Base-by-base conservation (phyloP, 2,888 invertebrate species). In the Meiosimyza decipiens region DNA sequence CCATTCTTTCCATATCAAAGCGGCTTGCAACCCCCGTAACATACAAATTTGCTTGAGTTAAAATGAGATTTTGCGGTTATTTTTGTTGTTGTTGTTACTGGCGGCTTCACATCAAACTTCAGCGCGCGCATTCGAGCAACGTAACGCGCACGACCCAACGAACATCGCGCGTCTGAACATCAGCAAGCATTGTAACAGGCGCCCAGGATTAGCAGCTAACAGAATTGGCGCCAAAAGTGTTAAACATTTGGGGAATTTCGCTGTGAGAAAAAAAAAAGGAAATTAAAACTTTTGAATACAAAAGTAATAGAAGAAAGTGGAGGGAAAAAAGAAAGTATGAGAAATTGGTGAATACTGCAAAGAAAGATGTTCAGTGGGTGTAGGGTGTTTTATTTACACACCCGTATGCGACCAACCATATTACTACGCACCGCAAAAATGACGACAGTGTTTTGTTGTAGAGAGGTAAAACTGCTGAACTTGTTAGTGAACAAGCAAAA, bases 101-200 rank as follows among this genome's bases (percentile, higher is more conserved):
- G 18, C 12, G 28, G n/a, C 40, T 12, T 22, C 28, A n/a, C 15
- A 2, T 33, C 22, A 28, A 40, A 28, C 7, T 60, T 60, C 63
- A 71, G 60, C 62, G 54, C 49, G 64, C 60, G 63, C 71, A 60
- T 47, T 63, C 65, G 63, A 22, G 70, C 70, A 70, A 70, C 52
- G 52, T 62, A 63, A 64, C 72, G 73, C 73, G 71, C 73, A 72
- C 63, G 59, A 68, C 73, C 75, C 73, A 73, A 74, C 73, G 74
- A 77, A 74, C 73, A 77, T 59, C 76, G 73, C 76, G 77, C 78
- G 77, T 76, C 77, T 77, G 78, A 80, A 80, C 78, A 79, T 76
- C 74, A 77, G 77, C 77, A 79, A 78, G 77, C 76, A 75, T 75
- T 73, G 60, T 33, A 77, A 72, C 71, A 76, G 79, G 80, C 72